These are phyloP conservation scores for Colletes collaris DNA, from an alignment of 2,888 invertebrate species.

Conservation along the genomic window DNA sequence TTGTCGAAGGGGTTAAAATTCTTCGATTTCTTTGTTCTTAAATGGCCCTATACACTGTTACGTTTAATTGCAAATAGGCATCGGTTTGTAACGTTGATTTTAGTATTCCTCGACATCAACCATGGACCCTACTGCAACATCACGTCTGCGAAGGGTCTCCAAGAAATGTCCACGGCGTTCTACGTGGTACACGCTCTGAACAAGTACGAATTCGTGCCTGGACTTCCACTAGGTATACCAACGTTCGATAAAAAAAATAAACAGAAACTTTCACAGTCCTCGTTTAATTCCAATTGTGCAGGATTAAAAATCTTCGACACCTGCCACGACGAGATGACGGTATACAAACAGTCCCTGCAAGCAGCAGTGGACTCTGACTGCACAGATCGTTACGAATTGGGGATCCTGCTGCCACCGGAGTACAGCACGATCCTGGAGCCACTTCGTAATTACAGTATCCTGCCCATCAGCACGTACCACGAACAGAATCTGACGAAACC, in stretches of 20 bases:
- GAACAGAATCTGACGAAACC: conserved; percentile 74
- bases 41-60: no score
- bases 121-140: conserved; percentile 81
- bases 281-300: conserved; percentile 36
- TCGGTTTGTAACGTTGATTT: not conserved
- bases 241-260: not conserved
- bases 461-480: conserved; percentile 75
- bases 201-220: conserved; percentile 80
- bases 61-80: no score
- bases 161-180: conserved; percentile 81
- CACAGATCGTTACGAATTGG: conserved; percentile 75
- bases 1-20: no score
- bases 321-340: conserved; percentile 77
- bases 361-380: conserved; percentile 75
- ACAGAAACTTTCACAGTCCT: no score
- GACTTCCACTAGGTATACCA: conserved; percentile 79
- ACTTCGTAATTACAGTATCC: conserved; percentile 72
- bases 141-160: conserved; percentile 77
- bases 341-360: conserved; percentile 77
- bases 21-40: no score
- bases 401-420: conserved; percentile 73
- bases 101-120: conserved; percentile 81
- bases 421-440: conserved; percentile 73
- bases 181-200: conserved; percentile 81
- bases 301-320: conserved; percentile 80